Evolutionary conservation across 2,797 vertebrate genomes (phyloP).

Genomic region (Labeo calbasu): DNA sequence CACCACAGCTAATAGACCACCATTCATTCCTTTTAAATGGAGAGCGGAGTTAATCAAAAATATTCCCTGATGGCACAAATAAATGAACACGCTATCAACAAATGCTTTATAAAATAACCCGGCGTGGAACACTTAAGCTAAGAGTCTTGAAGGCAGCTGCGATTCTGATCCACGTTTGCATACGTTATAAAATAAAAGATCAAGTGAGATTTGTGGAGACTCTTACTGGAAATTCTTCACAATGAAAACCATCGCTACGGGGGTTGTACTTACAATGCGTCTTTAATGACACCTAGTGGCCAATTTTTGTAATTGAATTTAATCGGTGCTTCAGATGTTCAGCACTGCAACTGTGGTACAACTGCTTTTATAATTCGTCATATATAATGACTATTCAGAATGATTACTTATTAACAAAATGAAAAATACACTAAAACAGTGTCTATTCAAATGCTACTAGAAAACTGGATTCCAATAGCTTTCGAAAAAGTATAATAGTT

Average conservation of each 20-base stretch:
- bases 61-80: constrained; percentile 11
- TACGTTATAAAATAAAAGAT: constrained; percentile 57
- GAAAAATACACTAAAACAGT: background rate
- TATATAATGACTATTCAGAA: background rate
- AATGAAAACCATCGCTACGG: constrained; percentile 27
- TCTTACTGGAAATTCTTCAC: constrained; percentile 50
- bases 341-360: background rate
- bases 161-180: constrained; percentile 43
- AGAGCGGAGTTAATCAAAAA: constrained; percentile 41
- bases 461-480: background rate
- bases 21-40: constrained; percentile 31
- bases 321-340: background rate
- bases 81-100: constrained; percentile 33
- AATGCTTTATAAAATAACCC: constrained; percentile 28
- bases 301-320: background rate
- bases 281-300: constrained; percentile 79
- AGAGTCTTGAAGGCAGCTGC: constrained; percentile 23
- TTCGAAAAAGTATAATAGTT: background rate
- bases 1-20: constrained; percentile 26
- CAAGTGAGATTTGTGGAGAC: constrained; percentile 54
- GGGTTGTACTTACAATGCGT: constrained; percentile 55
- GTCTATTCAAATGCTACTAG: background rate
- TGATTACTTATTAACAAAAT: background rate
- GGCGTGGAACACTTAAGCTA: constrained; percentile 32
- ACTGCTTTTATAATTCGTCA: no score